A percentile compares a stretch with the other conserved stretches of the same genome.
Evolutionary conservation across 2,797 vertebrate genomes (phyloP).

Genomic region (Pseudomugil tenellus): DNA sequence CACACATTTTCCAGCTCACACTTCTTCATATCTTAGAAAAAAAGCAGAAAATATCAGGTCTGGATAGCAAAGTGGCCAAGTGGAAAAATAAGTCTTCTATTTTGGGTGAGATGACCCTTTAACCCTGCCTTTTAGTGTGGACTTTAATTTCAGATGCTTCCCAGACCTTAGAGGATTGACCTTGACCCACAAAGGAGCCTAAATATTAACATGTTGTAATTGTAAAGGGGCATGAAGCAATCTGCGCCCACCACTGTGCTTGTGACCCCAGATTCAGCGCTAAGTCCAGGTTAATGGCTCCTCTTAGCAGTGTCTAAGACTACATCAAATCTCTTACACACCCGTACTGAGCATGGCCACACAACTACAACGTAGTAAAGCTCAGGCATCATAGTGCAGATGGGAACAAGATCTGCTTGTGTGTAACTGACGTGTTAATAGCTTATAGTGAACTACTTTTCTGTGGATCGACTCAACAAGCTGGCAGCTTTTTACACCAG

Average conservation of each 20-base stretch:
- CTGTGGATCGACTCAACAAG: neutral
- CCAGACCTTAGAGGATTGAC: conserved; percentile 11
- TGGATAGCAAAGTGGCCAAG: neutral
- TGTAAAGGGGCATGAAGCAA: conserved; percentile 28
- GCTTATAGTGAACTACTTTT: too few species aligned
- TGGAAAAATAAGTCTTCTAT: conserved; percentile 13
- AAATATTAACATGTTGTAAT: conserved; percentile 23
- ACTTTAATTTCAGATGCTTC: conserved; percentile 25
- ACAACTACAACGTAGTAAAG: conserved; percentile 65
- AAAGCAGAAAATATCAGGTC: conserved; percentile 13
- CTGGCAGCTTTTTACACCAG: conserved; percentile 1
- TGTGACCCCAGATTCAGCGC: conserved; percentile 31
- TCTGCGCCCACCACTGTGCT: conserved; percentile 21
- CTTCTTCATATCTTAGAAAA: conserved; percentile 14
- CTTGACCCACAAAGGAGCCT: neutral
- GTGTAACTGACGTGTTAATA: too few species aligned
- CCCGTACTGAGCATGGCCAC: conserved; percentile 55
- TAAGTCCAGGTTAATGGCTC: conserved; percentile 46
- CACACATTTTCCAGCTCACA: too few species aligned
- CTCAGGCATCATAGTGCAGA: conserved; percentile 63
- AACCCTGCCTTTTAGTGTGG: conserved; percentile 2
- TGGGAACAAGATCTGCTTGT: conserved; percentile 56
- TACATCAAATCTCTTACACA: conserved; percentile 54
- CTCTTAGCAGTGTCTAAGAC: conserved; percentile 44
- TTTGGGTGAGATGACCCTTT: conserved; percentile 18